phyloP scores from a whole-genome alignment of 2,797 vertebrate genomes.

The Dryobates pubescens region DNA sequence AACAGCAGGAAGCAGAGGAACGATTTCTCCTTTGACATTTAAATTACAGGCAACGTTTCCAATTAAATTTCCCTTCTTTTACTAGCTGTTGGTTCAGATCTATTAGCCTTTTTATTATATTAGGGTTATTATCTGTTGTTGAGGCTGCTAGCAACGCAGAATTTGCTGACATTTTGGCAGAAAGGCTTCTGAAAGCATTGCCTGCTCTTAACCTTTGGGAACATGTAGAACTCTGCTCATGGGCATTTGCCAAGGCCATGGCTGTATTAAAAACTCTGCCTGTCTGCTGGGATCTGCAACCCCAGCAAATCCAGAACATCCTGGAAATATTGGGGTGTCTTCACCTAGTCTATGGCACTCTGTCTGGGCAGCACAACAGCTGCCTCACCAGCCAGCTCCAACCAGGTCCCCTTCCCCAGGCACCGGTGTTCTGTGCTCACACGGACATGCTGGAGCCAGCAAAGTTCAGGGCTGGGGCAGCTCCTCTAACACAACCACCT shows the following conservation, averaged over 20 bases:
- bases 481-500: not conserved
- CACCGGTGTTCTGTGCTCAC: rapidly evolving
- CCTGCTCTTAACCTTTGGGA: slow-evolving; percentile 2
- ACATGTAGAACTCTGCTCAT: not conserved
- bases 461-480: not conserved
- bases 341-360: not conserved
- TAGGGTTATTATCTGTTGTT: not conserved
- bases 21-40: slow-evolving; percentile 11
- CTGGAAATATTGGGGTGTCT: not conserved
- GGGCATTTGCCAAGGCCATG: not conserved
- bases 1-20: not conserved
- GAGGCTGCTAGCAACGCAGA: not conserved
- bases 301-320: not conserved
- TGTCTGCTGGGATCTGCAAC: not conserved
- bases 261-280: not conserved
- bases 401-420: not conserved
- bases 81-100: not conserved
- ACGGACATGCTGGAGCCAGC: rapidly evolving
- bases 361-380: rapidly evolving
- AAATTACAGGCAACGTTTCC: slow-evolving; percentile 19
- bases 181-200: not conserved
- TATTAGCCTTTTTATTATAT: slow-evolving; percentile 25
- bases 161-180: slow-evolving; percentile 1
- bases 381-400: not conserved
- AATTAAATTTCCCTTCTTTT: slow-evolving; percentile 1